A percentile compares a stretch with the other conserved stretches of the same genome.
Evolutionary conservation across 1,140 invertebrate species (phyloP).

Genomic region (Bombus confusus): DNA sequence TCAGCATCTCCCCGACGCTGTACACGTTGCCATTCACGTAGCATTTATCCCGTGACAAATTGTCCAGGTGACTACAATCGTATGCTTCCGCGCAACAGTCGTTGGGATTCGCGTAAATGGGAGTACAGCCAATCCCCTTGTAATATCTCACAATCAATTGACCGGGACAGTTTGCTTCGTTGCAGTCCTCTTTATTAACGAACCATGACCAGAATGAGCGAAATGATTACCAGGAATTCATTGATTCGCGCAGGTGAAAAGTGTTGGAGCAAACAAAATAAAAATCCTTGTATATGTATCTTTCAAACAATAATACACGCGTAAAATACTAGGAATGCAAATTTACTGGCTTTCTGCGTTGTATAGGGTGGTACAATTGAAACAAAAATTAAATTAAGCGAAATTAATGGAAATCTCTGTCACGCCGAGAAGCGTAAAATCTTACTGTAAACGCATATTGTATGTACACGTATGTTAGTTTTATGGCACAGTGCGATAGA

Average conservation of each 20-base stretch:
- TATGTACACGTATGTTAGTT: too few species aligned
- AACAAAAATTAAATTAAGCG: too few species aligned
- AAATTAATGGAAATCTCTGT: too few species aligned
- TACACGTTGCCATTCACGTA: conserved; percentile 64
- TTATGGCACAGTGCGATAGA: too few species aligned
- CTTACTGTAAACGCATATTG: too few species aligned
- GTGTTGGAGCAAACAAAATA: neutral
- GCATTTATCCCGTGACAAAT: conserved; percentile 55
- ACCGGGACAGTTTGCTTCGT: conserved; percentile 54
- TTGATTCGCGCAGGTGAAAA: neutral
- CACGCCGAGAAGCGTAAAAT: too few species aligned
- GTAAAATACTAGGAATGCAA: too few species aligned
- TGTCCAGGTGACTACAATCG: conserved; percentile 54
- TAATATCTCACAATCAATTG: conserved; percentile 56
- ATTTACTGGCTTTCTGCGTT: too few species aligned
- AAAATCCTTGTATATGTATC: too few species aligned
- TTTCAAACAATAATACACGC: too few species aligned
- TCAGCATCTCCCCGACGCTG: conserved; percentile 51
- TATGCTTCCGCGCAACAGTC: conserved; percentile 67
- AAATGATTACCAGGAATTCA: neutral
- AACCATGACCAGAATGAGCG: neutral
- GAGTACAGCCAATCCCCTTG: conserved; percentile 49
- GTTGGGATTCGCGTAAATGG: conserved; percentile 52
- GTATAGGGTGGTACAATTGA: too few species aligned
- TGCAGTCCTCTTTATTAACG: conserved; percentile 39